Percentiles rank a stretch among this genome's conserved stretches.
These are phyloP conservation scores for Oryzias sinensis DNA, from an alignment of 2,797 vertebrate genomes.

Conservation along the genomic window DNA sequence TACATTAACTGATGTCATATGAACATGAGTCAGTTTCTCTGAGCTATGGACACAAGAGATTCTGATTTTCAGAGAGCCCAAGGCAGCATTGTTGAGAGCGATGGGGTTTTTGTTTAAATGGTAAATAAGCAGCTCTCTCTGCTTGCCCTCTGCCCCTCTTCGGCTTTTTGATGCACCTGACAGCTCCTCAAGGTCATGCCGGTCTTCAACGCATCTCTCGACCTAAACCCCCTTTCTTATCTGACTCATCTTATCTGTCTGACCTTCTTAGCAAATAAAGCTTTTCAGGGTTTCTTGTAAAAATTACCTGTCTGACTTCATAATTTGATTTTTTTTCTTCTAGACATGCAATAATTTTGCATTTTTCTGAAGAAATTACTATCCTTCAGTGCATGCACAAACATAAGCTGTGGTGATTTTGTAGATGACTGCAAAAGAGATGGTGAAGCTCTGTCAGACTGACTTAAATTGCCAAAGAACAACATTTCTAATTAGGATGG, in stretches of 20 bases:
- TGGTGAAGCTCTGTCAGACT: not conserved
- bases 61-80: conserved; percentile 17
- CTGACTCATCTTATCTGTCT: conserved; percentile 9
- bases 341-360: too few species aligned
- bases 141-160: conserved; percentile 38
- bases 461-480: not conserved
- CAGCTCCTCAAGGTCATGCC: conserved; percentile 52
- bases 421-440: too few species aligned
- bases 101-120: conserved; percentile 41
- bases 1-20: too few species aligned
- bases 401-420: too few species aligned
- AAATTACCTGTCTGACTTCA: too few species aligned
- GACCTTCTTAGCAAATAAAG: not conserved
- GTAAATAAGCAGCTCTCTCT: conserved; percentile 51
- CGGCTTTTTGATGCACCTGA: conserved; percentile 37
- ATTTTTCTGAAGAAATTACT: too few species aligned
- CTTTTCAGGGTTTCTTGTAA: not conserved
- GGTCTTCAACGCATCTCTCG: conserved; percentile 13
- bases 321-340: too few species aligned
- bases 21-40: too few species aligned
- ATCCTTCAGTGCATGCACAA: too few species aligned
- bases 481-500: conserved; percentile 1
- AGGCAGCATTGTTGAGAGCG: conserved; percentile 40
- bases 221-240: conserved; percentile 16
- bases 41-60: too few species aligned